Conservation (phyloP, 2,888 invertebrate species). For the Noctua janthe region DNA sequence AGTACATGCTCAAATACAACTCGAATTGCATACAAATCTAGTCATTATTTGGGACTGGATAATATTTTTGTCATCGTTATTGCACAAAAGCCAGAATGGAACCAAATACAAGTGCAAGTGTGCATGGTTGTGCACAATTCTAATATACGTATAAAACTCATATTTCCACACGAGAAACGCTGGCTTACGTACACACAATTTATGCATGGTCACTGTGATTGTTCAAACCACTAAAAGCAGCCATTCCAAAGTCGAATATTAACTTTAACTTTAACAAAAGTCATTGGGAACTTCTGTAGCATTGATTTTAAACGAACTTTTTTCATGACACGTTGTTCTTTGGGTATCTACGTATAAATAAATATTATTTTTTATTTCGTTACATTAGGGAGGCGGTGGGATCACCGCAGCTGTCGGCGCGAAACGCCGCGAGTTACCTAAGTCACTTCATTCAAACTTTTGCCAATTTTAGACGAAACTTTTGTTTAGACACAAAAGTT, state of each 20-base stretch:
- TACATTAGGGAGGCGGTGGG: conserved; percentile 86
- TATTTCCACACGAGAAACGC: conserved; percentile 28
- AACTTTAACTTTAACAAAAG: conserved; percentile 68
- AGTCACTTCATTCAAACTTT: conserved; percentile 89
- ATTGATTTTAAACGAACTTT: conserved; percentile 68
- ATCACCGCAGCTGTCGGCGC: conserved; percentile 87
- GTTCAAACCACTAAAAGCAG: conserved; percentile 60
- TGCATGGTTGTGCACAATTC: not conserved
- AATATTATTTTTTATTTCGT: conserved; percentile 85
- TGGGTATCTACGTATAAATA: conserved; percentile 78
- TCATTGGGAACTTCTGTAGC: conserved; percentile 66
- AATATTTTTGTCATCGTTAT: not conserved
- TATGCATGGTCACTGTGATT: conserved; percentile 62
- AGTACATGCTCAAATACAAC: not conserved
- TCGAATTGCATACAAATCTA: not conserved
- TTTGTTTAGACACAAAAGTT: conserved; percentile 85
- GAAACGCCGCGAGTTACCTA: conserved; percentile 84
- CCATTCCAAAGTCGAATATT: conserved; percentile 59
- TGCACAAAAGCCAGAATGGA: not conserved
- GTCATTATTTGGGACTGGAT: not conserved
- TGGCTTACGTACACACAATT: conserved; percentile 29
- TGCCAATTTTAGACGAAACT: conserved; percentile 85
- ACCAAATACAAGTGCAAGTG: not conserved
- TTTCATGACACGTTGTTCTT: conserved; percentile 75
- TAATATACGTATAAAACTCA: conserved; percentile 14